Conservation (phyloP, 2,113 vertebrate species). For the Corythoichthys haematopterus region DNA sequence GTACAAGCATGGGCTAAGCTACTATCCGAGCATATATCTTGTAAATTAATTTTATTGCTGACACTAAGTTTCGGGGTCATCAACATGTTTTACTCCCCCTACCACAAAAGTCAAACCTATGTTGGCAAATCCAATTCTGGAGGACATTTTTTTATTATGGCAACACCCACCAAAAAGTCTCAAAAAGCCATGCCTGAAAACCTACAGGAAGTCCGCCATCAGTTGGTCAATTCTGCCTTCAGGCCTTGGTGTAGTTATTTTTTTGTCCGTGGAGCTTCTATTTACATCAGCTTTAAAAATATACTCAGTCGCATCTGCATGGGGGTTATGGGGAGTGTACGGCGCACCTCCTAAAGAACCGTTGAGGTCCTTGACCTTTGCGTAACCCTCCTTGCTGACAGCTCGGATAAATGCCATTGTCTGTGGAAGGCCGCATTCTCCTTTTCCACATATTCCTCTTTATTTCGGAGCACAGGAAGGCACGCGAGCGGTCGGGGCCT, state of each 20-base stretch:
- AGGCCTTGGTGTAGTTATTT: neutral
- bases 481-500: neutral
- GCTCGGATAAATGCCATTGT: constrained; percentile 36
- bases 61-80: too few species aligned
- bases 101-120: too few species aligned
- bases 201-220: neutral
- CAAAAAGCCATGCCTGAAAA: neutral
- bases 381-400: constrained; percentile 1
- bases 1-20: too few species aligned
- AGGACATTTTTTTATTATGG: too few species aligned
- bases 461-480: neutral
- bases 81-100: too few species aligned
- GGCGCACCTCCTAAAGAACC: neutral
- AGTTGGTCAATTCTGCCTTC: neutral
- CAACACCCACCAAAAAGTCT: neutral
- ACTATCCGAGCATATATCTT: too few species aligned
- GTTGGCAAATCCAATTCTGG: too few species aligned
- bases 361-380: constrained; percentile 25
- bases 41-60: too few species aligned
- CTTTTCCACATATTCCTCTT: constrained; percentile 17
- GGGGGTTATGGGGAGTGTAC: neutral
- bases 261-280: neutral
- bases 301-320: neutral
- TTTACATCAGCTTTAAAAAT: neutral
- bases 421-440: constrained; percentile 18